These are phyloP conservation scores for Drosophila subobscura DNA, from an alignment of 1,140 invertebrate species.

Conservation along the genomic window DNA sequence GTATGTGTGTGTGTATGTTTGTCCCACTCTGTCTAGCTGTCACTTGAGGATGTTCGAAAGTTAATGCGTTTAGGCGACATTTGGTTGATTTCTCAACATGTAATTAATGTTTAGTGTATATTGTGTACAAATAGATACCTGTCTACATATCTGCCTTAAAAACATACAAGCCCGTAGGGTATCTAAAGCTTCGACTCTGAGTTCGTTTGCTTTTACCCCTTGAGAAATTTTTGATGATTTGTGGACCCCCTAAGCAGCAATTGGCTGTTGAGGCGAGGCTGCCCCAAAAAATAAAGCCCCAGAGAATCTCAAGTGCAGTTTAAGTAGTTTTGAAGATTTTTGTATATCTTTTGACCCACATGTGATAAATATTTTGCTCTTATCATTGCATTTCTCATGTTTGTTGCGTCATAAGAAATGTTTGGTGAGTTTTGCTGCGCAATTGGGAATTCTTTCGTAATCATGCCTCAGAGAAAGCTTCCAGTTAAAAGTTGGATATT, in stretches of 20 bases:
- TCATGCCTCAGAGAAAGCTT: not conserved
- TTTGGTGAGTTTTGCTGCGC: slow-evolving; percentile 4
- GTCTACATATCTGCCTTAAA: too few species aligned
- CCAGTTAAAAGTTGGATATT: not conserved
- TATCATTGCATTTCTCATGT: slow-evolving; percentile 8
- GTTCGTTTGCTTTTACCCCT: not conserved
- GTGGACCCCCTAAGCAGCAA: too few species aligned
- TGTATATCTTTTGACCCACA: slow-evolving; percentile 30
- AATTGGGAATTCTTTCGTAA: slow-evolving; percentile 12
- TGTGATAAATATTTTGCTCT: slow-evolving; percentile 17
- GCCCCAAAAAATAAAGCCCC: not conserved
- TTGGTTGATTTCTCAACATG: too few species aligned
- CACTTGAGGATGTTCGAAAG: too few species aligned
- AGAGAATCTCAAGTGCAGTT: slow-evolving; percentile 16
- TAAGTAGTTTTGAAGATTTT: slow-evolving; percentile 27
- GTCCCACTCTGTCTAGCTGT: not conserved
- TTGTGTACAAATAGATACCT: too few species aligned
- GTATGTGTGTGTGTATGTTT: slow-evolving; percentile 18
- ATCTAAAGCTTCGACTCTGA: too few species aligned
- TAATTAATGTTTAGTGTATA: too few species aligned
- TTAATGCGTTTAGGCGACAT: too few species aligned
- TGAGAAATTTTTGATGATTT: not conserved
- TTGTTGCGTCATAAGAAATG: slow-evolving; percentile 10
- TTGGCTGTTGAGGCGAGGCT: too few species aligned
- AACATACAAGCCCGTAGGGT: too few species aligned